A percentile compares a stretch with the other conserved stretches of the same genome.
These are phyloP conservation scores for Porites australiensis DNA, from an alignment of 64 coral and sea anemone genomes.

Conservation along the genomic window DNA sequence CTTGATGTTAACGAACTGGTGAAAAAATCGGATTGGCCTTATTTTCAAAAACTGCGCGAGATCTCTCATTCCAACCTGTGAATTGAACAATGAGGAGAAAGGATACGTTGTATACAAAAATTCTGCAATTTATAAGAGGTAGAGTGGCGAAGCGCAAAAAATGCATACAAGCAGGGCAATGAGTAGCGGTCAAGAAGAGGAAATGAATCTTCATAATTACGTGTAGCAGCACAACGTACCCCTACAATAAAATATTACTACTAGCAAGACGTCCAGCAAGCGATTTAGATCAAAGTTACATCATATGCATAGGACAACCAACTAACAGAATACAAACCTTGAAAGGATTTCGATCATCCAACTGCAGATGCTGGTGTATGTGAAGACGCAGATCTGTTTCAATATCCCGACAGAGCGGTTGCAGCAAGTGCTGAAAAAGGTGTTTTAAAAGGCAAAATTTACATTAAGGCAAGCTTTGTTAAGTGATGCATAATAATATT, in stretches of 20 bases:
- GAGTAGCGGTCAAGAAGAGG: too few species aligned
- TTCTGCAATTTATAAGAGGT: too few species aligned
- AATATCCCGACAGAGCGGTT: constrained; percentile 91
- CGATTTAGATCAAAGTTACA: too few species aligned
- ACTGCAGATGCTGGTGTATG: constrained; percentile 96
- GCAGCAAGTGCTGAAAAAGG: constrained; percentile 79
- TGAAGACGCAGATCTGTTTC: constrained; percentile 97
- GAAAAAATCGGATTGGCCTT: constrained; percentile 92
- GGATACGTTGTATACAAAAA: too few species aligned
- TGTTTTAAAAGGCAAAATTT: neutral
- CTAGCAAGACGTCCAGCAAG: too few species aligned
- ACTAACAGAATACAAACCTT: constrained; percentile 59
- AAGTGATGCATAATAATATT: too few species aligned
- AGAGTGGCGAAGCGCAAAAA: too few species aligned
- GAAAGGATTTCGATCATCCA: constrained; percentile 98
- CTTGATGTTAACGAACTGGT: constrained; percentile 92
- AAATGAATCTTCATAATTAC: too few species aligned
- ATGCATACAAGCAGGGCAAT: too few species aligned
- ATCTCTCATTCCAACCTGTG: constrained; percentile 92
- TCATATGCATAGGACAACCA: neutral
- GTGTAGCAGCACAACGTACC: too few species aligned
- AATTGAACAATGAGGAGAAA: neutral
- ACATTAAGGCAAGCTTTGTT: neutral
- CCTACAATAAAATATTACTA: too few species aligned
- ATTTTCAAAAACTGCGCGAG: constrained; percentile 97